A percentile compares a stretch with the other conserved stretches of the same genome.
These are phyloP conservation scores for Ranitomeya variabilis DNA, from an alignment of 2,113 vertebrate genomes.

Conservation along the genomic window DNA sequence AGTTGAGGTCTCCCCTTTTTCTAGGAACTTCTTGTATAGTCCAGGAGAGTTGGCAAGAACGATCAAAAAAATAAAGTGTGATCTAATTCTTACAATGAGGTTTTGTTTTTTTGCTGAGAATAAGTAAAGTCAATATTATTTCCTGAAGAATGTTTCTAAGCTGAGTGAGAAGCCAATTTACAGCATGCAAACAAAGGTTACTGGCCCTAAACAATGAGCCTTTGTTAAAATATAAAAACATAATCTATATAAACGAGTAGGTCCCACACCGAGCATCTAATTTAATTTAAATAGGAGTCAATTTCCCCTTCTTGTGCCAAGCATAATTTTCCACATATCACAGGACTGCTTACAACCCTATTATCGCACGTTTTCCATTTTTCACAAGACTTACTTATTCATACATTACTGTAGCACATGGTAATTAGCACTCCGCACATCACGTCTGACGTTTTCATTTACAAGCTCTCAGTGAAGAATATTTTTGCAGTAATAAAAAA, in stretches of 20 bases:
- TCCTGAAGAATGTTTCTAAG: not conserved
- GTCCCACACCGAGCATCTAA: not conserved
- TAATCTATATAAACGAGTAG: not conserved
- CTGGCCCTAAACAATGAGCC: not conserved
- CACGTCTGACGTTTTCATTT: slow-evolving; percentile 25
- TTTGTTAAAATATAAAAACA: not conserved
- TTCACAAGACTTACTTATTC: slow-evolving; percentile 31
- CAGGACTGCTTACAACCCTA: not conserved
- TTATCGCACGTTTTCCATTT: slow-evolving; percentile 45
- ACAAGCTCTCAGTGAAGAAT: slow-evolving; percentile 2
- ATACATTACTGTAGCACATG: slow-evolving; percentile 2
- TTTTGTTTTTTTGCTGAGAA: not conserved
- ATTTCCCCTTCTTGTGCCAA: not conserved
- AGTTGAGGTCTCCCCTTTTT: too few species aligned
- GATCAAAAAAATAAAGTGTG: too few species aligned
- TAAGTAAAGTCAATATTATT: not conserved
- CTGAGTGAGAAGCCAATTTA: not conserved
- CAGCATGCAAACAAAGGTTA: not conserved
- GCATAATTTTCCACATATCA: not conserved
- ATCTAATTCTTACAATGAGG: not conserved
- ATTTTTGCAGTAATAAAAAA: not conserved
- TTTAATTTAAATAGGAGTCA: not conserved
- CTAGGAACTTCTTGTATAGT: too few species aligned
- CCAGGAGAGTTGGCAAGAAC: too few species aligned
- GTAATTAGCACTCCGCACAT: slow-evolving; percentile 39